Conservation (phyloP, 2,797 vertebrate genomes). For the Chrysocyon brachyurus region DNA sequence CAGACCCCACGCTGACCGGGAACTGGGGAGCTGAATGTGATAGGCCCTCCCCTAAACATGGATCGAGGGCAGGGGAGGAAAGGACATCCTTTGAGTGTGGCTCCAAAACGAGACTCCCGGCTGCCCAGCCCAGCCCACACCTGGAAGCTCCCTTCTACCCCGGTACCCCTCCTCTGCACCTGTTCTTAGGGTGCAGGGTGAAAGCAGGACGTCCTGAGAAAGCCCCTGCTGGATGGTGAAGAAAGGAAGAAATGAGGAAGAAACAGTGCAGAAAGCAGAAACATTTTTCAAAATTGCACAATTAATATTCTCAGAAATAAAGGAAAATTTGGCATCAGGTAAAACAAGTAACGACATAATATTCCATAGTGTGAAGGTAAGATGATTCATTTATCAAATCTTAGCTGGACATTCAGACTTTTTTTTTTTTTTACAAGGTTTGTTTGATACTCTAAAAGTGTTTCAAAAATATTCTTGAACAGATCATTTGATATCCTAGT, state of each 20-base stretch:
- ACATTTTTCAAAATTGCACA: background rate
- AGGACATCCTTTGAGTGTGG: accelerated
- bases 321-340: background rate
- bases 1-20: no score
- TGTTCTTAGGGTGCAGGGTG: accelerated
- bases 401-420: background rate
- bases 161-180: background rate
- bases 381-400: background rate
- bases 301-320: background rate
- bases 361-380: background rate
- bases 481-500: background rate
- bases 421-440: background rate
- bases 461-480: background rate
- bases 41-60: background rate
- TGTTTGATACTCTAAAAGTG: background rate
- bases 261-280: background rate
- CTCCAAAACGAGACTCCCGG: accelerated
- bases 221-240: background rate
- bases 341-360: background rate
- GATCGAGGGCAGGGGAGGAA: background rate
- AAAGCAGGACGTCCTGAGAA: background rate
- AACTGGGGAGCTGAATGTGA: background rate
- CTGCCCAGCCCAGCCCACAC: background rate
- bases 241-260: background rate
- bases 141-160: background rate